Evolutionary conservation across 2,888 invertebrate species (phyloP).

Genomic region (Thyatira batis): DNA sequence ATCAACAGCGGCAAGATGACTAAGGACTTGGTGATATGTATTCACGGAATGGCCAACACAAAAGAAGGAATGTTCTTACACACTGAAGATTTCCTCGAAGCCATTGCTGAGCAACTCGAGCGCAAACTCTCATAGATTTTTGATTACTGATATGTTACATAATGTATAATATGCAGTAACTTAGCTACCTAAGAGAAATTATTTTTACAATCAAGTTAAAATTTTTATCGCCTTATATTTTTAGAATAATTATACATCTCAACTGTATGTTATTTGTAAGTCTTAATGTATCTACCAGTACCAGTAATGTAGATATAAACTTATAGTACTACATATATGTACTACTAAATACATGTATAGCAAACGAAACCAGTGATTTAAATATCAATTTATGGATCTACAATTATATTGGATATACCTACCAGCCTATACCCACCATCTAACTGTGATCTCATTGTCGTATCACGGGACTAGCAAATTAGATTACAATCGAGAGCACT

Average conservation of each 20-base stretch:
- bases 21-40: constrained; percentile 93
- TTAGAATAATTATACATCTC: background rate
- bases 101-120: constrained; percentile 88
- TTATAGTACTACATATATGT: background rate
- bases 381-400: background rate
- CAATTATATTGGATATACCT: too few species aligned
- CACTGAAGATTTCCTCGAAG: constrained; percentile 93
- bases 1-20: constrained; percentile 93
- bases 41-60: constrained; percentile 91
- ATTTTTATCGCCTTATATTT: background rate
- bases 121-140: constrained; percentile 61
- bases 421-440: background rate
- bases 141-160: background rate
- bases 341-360: background rate
- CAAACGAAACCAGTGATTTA: background rate
- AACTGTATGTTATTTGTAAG: background rate
- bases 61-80: constrained; percentile 91
- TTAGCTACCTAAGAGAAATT: constrained; percentile 4
- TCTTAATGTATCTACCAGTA: background rate
- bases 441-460: background rate
- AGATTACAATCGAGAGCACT: too few species aligned
- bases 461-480: too few species aligned
- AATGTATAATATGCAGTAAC: background rate
- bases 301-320: too few species aligned
- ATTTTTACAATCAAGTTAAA: background rate